phyloP scores from a whole-genome alignment of 2,797 vertebrate genomes.

The Linurgus olivaceus region DNA sequence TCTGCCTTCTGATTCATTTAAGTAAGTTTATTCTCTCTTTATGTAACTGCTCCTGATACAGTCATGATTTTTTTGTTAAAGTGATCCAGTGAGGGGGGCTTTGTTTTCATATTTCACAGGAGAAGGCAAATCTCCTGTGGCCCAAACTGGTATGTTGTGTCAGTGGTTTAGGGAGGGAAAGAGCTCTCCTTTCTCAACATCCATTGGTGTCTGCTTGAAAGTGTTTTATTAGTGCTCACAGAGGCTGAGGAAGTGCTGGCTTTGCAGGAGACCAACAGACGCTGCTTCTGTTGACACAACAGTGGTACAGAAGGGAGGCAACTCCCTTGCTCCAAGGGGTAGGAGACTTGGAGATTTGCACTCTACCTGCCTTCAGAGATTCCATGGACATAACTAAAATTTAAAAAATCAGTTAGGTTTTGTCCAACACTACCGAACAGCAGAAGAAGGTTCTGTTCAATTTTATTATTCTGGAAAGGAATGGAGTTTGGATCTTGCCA shows the following conservation, averaged over 20 bases:
- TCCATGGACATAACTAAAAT: neutral
- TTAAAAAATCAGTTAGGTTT: neutral
- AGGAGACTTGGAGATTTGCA: neutral
- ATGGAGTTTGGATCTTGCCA: neutral
- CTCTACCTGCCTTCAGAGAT: neutral
- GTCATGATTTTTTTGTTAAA: neutral
- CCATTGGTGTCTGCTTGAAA: neutral
- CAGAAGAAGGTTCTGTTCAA: neutral
- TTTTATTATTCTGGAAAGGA: neutral
- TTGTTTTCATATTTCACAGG: neutral
- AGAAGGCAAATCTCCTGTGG: neutral
- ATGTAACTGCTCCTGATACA: neutral
- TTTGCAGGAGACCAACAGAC: neutral
- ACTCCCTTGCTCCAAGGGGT: neutral
- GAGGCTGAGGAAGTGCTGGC: neutral
- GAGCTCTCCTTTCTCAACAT: neutral
- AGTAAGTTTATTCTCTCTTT: neutral
- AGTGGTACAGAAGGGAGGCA: neutral
- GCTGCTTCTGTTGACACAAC: slow-evolving; percentile 3
- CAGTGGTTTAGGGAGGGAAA: neutral
- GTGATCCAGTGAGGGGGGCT: neutral
- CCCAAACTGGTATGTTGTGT: neutral
- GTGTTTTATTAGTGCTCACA: neutral
- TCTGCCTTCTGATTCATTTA: neutral
- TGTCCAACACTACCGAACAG: neutral